Evolutionary conservation across 2,888 invertebrate species (phyloP).

Genomic region (Unio delphinus): DNA sequence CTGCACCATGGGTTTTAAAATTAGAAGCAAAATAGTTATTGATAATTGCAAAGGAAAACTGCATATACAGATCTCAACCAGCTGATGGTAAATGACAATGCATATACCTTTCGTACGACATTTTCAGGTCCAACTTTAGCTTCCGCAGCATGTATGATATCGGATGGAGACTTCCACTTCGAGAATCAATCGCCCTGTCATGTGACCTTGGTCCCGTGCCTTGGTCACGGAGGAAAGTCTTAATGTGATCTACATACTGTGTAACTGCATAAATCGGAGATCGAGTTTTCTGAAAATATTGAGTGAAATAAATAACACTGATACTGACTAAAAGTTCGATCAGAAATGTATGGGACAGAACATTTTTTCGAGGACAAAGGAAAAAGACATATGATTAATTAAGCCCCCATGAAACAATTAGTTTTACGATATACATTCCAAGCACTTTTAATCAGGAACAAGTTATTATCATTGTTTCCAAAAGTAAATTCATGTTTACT

Average conservation of each 20-base stretch:
- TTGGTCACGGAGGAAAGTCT: conserved; percentile 37
- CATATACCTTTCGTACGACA: conserved; percentile 88
- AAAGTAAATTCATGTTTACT: too few relatives aligned
- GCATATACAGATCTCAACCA: background rate
- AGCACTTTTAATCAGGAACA: too few relatives aligned
- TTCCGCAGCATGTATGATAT: conserved; percentile 90
- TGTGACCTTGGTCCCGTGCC: conserved; percentile 10
- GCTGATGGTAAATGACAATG: conserved; percentile 4
- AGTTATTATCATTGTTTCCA: too few relatives aligned
- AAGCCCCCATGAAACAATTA: too few relatives aligned
- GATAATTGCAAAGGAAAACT: background rate
- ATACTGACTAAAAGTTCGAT: too few relatives aligned
- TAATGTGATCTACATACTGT: conserved; percentile 53
- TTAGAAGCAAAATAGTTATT: too few relatives aligned
- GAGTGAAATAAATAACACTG: too few relatives aligned
- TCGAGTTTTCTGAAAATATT: conserved; percentile 45
- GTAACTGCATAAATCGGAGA: conserved; percentile 52
- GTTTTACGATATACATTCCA: too few relatives aligned
- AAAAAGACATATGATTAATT: too few relatives aligned
- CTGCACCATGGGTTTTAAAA: too few relatives aligned
- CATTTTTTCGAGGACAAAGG: too few relatives aligned
- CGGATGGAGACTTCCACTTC: conserved; percentile 80
- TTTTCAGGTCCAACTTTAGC: conserved; percentile 86
- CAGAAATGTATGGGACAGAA: too few relatives aligned
- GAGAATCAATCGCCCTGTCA: conserved; percentile 19